A percentile compares a stretch with the other conserved stretches of the same genome.
These are phyloP conservation scores for Cinclus mexicanus DNA, from an alignment of 2,113 vertebrate genomes.

Conservation along the genomic window DNA sequence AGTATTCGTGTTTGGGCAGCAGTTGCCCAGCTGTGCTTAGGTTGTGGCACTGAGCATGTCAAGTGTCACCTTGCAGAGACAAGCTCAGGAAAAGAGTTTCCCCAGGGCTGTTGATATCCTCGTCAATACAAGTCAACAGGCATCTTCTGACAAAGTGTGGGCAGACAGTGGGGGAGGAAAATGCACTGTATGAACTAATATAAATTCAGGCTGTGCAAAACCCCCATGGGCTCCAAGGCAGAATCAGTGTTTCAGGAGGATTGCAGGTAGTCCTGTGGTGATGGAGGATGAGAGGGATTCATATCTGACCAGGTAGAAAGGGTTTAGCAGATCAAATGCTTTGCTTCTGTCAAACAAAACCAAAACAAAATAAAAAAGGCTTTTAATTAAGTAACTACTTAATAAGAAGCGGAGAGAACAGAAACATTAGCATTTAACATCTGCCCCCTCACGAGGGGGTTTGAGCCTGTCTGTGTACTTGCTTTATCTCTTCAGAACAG, in stretches of 20 bases:
- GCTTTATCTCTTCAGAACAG: slow-evolving; percentile 52
- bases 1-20: background rate
- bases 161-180: background rate
- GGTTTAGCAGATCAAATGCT: slow-evolving; percentile 21
- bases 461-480: background rate
- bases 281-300: background rate
- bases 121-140: background rate
- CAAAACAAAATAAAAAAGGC: background rate
- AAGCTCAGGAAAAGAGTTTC: background rate
- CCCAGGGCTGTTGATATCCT: background rate
- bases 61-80: background rate
- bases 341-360: background rate
- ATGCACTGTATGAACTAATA: background rate
- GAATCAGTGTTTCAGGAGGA: background rate
- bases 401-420: background rate
- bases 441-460: background rate
- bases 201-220: background rate
- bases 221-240: background rate
- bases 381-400: slow-evolving; percentile 43
- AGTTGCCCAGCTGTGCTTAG: background rate
- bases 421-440: background rate
- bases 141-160: background rate
- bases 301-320: slow-evolving; percentile 1
- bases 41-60: background rate
- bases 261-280: background rate